Percentiles rank a stretch among this genome's conserved stretches.
These are phyloP conservation scores for Zaprionus tsacasi DNA, from an alignment of 1,140 invertebrate species.

Conservation along the genomic window DNA sequence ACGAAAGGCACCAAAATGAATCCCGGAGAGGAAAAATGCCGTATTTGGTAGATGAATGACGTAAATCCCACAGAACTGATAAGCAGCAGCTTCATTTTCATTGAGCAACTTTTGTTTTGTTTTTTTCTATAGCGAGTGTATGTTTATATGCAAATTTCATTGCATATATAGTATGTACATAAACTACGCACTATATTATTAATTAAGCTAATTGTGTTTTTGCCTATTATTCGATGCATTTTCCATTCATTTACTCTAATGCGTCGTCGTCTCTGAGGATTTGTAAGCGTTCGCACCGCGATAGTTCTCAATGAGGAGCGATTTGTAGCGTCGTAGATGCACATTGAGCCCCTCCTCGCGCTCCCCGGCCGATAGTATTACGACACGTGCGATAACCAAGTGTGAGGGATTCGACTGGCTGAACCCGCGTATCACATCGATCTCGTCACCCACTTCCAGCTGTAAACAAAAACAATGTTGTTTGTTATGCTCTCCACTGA, in stretches of 20 bases:
- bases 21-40: constrained; percentile 85
- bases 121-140: constrained; percentile 1
- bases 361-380: constrained; percentile 84
- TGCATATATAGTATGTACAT: constrained; percentile 11
- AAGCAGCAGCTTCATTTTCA: constrained; percentile 20
- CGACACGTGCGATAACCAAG: constrained; percentile 86
- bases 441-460: constrained; percentile 87
- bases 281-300: constrained; percentile 75
- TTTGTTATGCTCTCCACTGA: not conserved
- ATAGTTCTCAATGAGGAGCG: constrained; percentile 87
- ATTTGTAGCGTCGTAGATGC: constrained; percentile 86
- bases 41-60: constrained; percentile 56
- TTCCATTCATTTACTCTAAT: constrained; percentile 37
- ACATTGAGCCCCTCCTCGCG: constrained; percentile 84
- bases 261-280: constrained; percentile 60
- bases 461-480: constrained; percentile 51
- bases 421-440: constrained; percentile 87
- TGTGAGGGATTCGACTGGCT: constrained; percentile 86
- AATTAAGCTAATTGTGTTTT: constrained; percentile 7
- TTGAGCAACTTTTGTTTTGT: constrained; percentile 7
- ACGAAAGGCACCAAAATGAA: constrained; percentile 86
- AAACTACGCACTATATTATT: constrained; percentile 24
- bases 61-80: constrained; percentile 18
- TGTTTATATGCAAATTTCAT: constrained; percentile 2
- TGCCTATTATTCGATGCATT: not conserved